These are phyloP conservation scores for Melanotaenia boesemani DNA, from an alignment of 2,797 vertebrate species.

Conservation along the genomic window DNA sequence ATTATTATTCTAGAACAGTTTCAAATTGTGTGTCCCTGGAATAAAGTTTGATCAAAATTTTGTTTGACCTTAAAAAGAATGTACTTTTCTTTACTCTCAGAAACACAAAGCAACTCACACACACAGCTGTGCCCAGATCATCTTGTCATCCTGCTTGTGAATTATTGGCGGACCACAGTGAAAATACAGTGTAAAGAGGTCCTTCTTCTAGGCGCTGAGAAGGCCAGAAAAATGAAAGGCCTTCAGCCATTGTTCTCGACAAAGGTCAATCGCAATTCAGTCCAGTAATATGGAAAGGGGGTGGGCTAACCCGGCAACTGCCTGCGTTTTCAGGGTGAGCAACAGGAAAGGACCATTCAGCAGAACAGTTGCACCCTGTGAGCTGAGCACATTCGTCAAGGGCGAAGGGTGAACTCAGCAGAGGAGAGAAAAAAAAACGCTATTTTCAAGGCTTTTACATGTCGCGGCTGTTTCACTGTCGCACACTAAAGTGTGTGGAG, in stretches of 20 bases:
- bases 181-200: conserved; percentile 72
- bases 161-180: conserved; percentile 73
- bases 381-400: conserved; percentile 79
- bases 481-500: conserved; percentile 46
- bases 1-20: conserved; percentile 52
- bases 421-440: conserved; percentile 20
- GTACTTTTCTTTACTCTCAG: conserved; percentile 14
- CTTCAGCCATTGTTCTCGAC: conserved; percentile 85
- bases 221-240: conserved; percentile 82
- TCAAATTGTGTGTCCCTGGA: conserved; percentile 45
- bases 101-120: conserved; percentile 19
- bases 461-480: conserved; percentile 53
- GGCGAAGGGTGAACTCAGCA: conserved; percentile 68
- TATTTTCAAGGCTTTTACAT: conserved; percentile 69
- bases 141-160: conserved; percentile 67
- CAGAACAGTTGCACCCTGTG: conserved; percentile 74
- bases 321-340: conserved; percentile 74
- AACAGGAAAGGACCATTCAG: conserved; percentile 81
- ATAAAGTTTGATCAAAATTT: conserved; percentile 39
- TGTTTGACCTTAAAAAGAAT: conserved; percentile 30
- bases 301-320: conserved; percentile 69
- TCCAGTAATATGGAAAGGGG: conserved; percentile 73
- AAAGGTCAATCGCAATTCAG: conserved; percentile 88
- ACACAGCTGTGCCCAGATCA: conserved; percentile 39
- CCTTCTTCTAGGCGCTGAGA: conserved; percentile 73